Percentiles rank a stretch among this genome's conserved stretches.
These are phyloP conservation scores for Dione juno DNA, from an alignment of 2,888 invertebrate genomes.

Conservation along the genomic window DNA sequence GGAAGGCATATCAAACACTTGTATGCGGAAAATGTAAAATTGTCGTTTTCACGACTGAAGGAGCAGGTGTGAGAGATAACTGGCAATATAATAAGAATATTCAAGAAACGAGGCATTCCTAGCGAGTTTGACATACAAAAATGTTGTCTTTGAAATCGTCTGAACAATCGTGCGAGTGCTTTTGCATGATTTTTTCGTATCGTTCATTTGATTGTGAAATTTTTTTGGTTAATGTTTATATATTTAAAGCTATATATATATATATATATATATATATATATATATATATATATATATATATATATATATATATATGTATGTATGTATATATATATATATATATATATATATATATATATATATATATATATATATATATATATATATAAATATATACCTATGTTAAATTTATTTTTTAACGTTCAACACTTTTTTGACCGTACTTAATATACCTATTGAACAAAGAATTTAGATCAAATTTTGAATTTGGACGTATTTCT, in stretches of 20 bases:
- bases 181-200: background rate
- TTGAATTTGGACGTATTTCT: no score
- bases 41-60: constrained; percentile 75
- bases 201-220: background rate
- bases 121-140: constrained; percentile 45
- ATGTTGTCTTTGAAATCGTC: constrained; percentile 33
- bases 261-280: no score
- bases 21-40: constrained; percentile 74
- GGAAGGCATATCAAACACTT: constrained; percentile 64
- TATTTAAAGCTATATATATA: background rate
- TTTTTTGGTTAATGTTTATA: background rate
- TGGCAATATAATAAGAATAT: constrained; percentile 63
- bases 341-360: no score
- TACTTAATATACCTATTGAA: no score
- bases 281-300: no score
- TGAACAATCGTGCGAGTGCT: constrained; percentile 20
- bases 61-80: constrained; percentile 69
- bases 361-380: no score
- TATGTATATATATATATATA: no score
- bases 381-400: no score
- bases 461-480: no score
- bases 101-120: constrained; percentile 56
- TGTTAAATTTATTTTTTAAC: no score
- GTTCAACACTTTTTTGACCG: no score
- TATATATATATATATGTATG: no score